phyloP scores from a whole-genome alignment of 2,113 vertebrate genomes.

The Strix aluco region DNA sequence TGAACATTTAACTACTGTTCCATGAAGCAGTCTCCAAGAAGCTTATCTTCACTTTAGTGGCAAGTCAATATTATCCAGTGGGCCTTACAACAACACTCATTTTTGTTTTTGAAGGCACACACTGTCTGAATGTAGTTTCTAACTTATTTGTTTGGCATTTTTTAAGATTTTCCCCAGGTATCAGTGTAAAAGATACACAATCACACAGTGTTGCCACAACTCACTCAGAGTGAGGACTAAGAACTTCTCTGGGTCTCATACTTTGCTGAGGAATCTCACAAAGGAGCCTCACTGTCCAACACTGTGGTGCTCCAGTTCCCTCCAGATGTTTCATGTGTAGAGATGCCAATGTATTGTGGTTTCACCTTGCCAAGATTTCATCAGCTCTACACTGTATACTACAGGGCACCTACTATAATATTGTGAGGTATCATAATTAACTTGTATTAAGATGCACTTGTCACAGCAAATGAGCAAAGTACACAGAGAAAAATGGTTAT shows the following conservation, averaged over 20 bases:
- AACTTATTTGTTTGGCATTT: not conserved
- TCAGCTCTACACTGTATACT: not conserved
- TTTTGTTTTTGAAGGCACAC: not conserved
- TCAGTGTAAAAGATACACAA: not conserved
- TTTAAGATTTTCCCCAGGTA: not conserved
- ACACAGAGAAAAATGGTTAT: not conserved
- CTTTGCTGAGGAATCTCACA: not conserved
- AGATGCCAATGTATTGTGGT: not conserved
- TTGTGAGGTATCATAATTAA: not conserved
- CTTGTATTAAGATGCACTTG: not conserved
- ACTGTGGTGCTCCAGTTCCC: not conserved
- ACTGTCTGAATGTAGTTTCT: not conserved
- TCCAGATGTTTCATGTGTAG: not conserved
- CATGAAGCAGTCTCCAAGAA: not conserved
- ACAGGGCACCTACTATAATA: not conserved
- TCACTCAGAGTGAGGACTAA: not conserved
- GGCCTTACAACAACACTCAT: not conserved
- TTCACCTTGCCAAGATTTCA: not conserved
- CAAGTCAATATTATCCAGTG: not conserved
- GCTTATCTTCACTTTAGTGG: not conserved
- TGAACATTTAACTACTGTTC: not conserved
- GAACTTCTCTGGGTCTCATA: not conserved
- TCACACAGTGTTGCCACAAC: not conserved
- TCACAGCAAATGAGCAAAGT: not conserved
- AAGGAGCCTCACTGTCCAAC: not conserved